Evolutionary conservation across 2,113 vertebrate genomes (phyloP), one percentile per base, ranked within the genome.

Genomic region (Ammodytes marinus): DNA sequence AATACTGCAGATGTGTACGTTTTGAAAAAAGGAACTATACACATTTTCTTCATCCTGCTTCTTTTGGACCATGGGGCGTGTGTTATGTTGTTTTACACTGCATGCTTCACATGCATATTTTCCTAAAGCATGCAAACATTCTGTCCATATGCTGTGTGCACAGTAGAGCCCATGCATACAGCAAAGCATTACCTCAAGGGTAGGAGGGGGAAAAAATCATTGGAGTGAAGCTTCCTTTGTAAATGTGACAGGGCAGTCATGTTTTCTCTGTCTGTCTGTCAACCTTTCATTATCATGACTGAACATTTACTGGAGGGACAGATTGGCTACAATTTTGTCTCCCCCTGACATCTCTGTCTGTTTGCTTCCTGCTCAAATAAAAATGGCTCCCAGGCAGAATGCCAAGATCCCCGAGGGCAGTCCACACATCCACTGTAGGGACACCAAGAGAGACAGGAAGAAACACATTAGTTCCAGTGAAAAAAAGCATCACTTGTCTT

Each of bases 381-480:
- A 42, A 70, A 60, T 58, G 4, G 13, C 47, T 73, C 49, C n/a
- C 47, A 50, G 79, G 75, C 78, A 79, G 14, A 60, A 13, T 19
- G 76, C 78, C 74, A 84, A 63, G 54, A 69, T 61, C 68, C 70
- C 52, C 0, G 1, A 63, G 39, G 47, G 73, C 69, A 84, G 66
- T 61, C 63, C 60, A 76, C 71, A 79, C 53, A 57, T 91, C 50
- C 63, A 75, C 58, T 57, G 37, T 66, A 61, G 57, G 77, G 66
- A 83, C 75, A 60, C 46, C 45, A 68, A 49, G 27, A 27, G 27
- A 27, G 11, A 47, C 49, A 82, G 61, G 67, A 87, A 86, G 68
- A 84, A 68, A 58, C 65, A 10, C 71, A 87, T 82, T 82, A 13
- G 63, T 82, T 46, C 77, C 19, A 63, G 45, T 65, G 43, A 68